Base-by-base conservation (phyloP, 1,140 invertebrate genomes). In the Penaeus vannamei region DNA sequence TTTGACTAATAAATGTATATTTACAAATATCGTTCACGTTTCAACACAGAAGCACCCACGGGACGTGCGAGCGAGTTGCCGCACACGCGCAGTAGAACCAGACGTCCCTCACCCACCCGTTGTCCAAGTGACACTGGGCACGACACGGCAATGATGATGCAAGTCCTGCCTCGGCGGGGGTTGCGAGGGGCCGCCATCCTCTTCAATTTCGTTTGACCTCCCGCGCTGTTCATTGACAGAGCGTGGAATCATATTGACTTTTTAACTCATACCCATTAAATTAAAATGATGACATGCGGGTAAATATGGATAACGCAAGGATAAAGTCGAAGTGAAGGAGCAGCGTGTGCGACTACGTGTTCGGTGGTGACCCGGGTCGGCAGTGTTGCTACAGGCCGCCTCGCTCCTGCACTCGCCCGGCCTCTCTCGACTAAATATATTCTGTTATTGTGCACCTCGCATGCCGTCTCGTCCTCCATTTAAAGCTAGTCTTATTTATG, bases 51-150 rank as follows among this genome's bases (percentile, higher is more conserved):
- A 29, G 42, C 23, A 42, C 77, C 42, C 77, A 23, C 26, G n/a
- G 42, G 4, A 46, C 32, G 53, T 60, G 23, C 42, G 12, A 53
- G 53, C 53, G 53, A 53, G 53, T 53, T 8, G 53, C 53, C 53
- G 53, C 53, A 10, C 53, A 53, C 53, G 53, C 53, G 53, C 53
- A 53, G 53, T 81, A 4, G n/a, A 59, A 10, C 72, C 72, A 20
- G 22, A 26, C 46, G 17, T 59, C 20, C 79, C 79, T 59, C 79
- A 59, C 79, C 79, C 79, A 17, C 42, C 36, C 23, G 79, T 36
- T 59, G 79, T 59, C 79, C 79, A 60, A 81, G 79, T 81, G 79
- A 81, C 79, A 81, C 79, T 81, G 79, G 79, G 79, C 79, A 81
- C 46, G 23, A 60, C 46, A n/a, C 79, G 23, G 46, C 46, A 60